Percentiles rank a stretch among this genome's conserved stretches.
Evolutionary conservation across 2,113 vertebrate genomes (phyloP).

Genomic region (Ibidorhyncha struthersii): DNA sequence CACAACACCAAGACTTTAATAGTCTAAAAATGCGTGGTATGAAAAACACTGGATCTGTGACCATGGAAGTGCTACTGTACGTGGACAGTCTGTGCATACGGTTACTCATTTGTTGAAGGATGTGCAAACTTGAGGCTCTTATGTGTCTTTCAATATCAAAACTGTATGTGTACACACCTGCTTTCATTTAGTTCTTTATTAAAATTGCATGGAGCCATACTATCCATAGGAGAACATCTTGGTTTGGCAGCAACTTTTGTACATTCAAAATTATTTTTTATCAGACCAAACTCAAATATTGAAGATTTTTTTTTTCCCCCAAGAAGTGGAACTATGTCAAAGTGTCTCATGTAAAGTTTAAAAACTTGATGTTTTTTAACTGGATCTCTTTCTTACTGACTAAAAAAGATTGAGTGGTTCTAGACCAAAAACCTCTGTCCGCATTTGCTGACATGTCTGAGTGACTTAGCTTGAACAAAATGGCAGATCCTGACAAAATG

Average conservation of each 20-base stretch:
- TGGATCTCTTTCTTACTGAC: background rate
- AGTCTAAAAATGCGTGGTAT: slow-evolving; percentile 28
- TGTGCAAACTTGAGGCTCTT: background rate
- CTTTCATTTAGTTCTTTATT: background rate
- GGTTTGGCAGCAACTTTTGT: background rate
- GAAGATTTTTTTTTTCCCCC: background rate
- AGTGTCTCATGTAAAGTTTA: background rate
- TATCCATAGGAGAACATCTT: background rate
- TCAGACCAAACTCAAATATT: background rate
- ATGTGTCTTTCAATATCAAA: background rate
- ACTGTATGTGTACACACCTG: background rate
- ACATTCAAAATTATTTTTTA: background rate
- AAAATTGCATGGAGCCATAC: background rate
- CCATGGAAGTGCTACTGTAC: background rate
- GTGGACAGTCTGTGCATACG: background rate
- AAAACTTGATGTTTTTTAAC: background rate
- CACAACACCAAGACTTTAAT: background rate
- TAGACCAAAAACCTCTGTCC: background rate
- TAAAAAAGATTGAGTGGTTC: background rate
- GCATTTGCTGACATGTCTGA: background rate
- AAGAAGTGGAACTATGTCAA: background rate
- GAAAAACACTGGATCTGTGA: background rate
- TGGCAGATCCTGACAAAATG: background rate
- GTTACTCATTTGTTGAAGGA: background rate
- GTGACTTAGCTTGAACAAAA: background rate